These are phyloP conservation scores for Chrysogorgia sp. DNA, from an alignment of 92 coral and sea anemone species.

Conservation along the genomic window DNA sequence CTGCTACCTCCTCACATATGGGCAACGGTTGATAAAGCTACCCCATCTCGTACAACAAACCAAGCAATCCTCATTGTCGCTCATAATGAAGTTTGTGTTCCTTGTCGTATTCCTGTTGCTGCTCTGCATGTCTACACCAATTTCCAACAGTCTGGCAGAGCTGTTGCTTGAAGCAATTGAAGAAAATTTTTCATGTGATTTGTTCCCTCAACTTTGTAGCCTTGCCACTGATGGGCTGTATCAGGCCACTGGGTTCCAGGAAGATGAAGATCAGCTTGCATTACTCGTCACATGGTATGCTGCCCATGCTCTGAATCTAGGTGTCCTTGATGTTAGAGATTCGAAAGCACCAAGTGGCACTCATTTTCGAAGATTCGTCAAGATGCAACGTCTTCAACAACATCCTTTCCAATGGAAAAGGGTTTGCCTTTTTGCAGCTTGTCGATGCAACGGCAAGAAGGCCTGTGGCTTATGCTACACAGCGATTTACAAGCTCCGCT, in stretches of 20 bases:
- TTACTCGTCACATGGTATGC: conserved; percentile 52
- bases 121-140: conserved; percentile 36
- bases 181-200: conserved; percentile 15
- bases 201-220: conserved; percentile 25
- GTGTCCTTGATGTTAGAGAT: conserved; percentile 34
- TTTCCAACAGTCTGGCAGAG: conserved; percentile 34
- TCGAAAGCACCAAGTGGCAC: conserved; percentile 31
- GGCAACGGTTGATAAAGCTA: conserved; percentile 43
- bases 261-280: conserved; percentile 47
- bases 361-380: conserved; percentile 42
- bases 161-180: conserved; percentile 44
- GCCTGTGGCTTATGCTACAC: conserved; percentile 34
- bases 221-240: conserved; percentile 46
- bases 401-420: conserved; percentile 42
- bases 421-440: conserved; percentile 43
- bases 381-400: conserved; percentile 35
- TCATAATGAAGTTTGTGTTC: conserved; percentile 39
- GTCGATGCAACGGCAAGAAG: conserved; percentile 31
- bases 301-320: conserved; percentile 34
- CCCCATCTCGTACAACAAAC: conserved; percentile 47
- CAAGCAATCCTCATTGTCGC: conserved; percentile 48
- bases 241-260: conserved; percentile 42
- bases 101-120: conserved; percentile 50
- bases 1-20: conserved; percentile 47
- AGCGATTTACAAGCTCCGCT: conserved; percentile 25